Evolutionary conservation across 2,888 invertebrate genomes (phyloP), one percentile per base, ranked within the genome.

Genomic region (Himalopsyche japonica): DNA sequence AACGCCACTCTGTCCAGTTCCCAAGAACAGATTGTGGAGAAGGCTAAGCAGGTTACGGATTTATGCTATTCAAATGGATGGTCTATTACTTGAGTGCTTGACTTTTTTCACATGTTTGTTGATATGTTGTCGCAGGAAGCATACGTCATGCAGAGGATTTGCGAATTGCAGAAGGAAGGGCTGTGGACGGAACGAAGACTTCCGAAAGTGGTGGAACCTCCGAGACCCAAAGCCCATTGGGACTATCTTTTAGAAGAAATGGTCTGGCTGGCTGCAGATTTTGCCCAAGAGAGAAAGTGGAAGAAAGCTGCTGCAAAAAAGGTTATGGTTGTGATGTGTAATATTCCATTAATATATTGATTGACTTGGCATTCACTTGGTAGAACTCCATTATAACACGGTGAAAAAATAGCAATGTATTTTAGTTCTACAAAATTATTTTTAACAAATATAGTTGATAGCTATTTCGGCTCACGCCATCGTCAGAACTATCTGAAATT

Each of bases 231-330:
- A 92, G 96, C 97, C 37, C 99, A 99, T 91, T 99, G 99, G 99
- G 99, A 99, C 91, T 99, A 98, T 91, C 92, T 99, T 87, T 92
- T 99, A 70, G 99, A 99, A 91, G 99, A 99, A 92, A 98, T 99
- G 98, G 96, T 96, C 57, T 99, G 99, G 99, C 93, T 99, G 87
- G 97, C 98, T 49, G 97, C 98, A 57, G 99, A 99, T 92, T 99
- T 99, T 91, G 97, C 97, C 37, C 97, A 98, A 90, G 99, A 99
- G 91, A 94, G 99, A 87, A 98, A 98, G 90, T 98, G 98, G 98
- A 99, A 99, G 89, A 98, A 98, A 90, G 96, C 97, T 85, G 97
- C 98, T 6, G 98, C 98, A 0, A 97, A 97, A 89, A 98, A 97
- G 92, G 94, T 94, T 87, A n/a, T 43, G 15, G 15, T 43, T 10